Base-by-base conservation (phyloP, 1,140 invertebrate genomes). In the Mycetomoellerius zeteki region DNA sequence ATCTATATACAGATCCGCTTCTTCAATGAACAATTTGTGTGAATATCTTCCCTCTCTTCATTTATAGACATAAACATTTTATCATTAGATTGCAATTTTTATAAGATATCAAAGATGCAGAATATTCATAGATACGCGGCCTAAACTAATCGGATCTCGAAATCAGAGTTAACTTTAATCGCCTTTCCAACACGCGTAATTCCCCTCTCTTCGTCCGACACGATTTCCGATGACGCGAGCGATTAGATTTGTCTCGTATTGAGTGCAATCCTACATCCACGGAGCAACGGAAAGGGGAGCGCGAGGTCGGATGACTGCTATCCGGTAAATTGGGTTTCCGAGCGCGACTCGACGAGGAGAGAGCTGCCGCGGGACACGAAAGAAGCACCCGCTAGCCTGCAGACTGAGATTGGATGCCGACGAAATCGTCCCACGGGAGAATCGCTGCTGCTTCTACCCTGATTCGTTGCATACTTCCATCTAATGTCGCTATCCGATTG, bases 401-500 rank as follows among this genome's bases (percentile, higher is more conserved):
- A 64, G 78, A 80, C 90, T 80, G 90, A 93, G 92, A 93, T 93
- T 93, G 92, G 91, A 93, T 92, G 87, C 90, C 92, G 90, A 90
- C 89, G 92, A 89, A 93, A 93, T 91, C 78, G 89, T 92, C 91
- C 86, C 92, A 43, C 27, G 92, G 86, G 91, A 93, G 64, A 91
- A 47, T 71, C 60, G 64, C 50, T 64, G 75, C 69, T 87, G 64
- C 72, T 72, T 77, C 60, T 6, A 65, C 73, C 67, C 78, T 78
- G 62, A 87, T 50, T 82, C 56, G 77, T 86, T 89, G 89, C 89
- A 90, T 91, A 91, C 89, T 90, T 91, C 73, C 89, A 60, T 67
- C 86, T 88, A 90, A 91, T 90, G 73, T 62, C 72, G 60, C 76
- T 88, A 75, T 72, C 62, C 58, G 77, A 91, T 90, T 84, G 86